These are phyloP conservation scores for Hippasteria phrygiana DNA, from an alignment of 53 echinoderm and acorn worm species.

Conservation along the genomic window DNA sequence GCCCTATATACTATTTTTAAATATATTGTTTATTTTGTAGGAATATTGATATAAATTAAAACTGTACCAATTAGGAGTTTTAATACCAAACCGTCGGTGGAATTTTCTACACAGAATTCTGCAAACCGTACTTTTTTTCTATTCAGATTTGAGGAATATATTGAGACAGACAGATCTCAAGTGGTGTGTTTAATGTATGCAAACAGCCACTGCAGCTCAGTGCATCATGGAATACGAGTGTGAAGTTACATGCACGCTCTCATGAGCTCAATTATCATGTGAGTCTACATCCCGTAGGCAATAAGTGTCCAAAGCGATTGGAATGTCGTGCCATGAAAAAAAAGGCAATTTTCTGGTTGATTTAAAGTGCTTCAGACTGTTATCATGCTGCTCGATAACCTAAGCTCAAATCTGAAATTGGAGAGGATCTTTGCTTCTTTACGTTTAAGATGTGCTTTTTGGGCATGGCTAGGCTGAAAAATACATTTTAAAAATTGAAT, in stretches of 20 bases:
- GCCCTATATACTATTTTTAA: no score
- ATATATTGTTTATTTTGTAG: no score
- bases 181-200: background rate
- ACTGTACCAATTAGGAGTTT: no score
- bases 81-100: no score
- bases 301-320: background rate
- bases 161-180: background rate
- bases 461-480: no score
- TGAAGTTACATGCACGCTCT: background rate
- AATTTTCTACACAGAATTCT: no score
- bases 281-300: background rate
- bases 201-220: background rate
- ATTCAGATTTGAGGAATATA: no score
- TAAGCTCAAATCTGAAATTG: background rate
- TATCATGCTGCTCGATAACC: background rate
- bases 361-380: background rate
- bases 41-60: no score
- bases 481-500: no score
- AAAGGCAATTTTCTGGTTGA: background rate
- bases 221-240: background rate
- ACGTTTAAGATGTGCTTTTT: no score
- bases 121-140: no score
- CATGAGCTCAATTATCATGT: background rate
- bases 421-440: no score
- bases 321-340: background rate